phyloP scores from a whole-genome alignment of 1,140 invertebrate genomes.

The Aphaenogaster floridana region DNA sequence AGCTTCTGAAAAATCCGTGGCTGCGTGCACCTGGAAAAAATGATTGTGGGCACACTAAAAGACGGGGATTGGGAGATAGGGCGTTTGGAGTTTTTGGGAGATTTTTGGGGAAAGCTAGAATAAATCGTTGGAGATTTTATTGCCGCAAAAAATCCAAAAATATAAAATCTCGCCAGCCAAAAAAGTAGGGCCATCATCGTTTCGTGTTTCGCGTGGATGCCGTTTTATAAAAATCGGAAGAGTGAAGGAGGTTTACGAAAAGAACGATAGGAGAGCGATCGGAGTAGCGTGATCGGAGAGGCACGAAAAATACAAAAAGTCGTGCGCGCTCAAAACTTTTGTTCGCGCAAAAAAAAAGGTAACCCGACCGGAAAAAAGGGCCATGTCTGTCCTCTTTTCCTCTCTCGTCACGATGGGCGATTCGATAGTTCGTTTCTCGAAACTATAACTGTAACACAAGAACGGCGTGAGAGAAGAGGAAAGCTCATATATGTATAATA shows the following conservation, averaged over 20 bases:
- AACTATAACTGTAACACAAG: conserved; percentile 71
- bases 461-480: conserved; percentile 62
- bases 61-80: conserved; percentile 42
- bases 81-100: conserved; percentile 35
- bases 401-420: conserved; percentile 55
- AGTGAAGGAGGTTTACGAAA: conserved; percentile 58
- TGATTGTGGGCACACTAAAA: conserved; percentile 70
- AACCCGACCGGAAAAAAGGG: conserved; percentile 68
- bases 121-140: conserved; percentile 69
- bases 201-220: conserved; percentile 54
- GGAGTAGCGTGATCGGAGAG: conserved; percentile 62
- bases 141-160: conserved; percentile 86
- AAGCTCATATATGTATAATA: conserved; percentile 71
- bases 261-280: conserved; percentile 62
- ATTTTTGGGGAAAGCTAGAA: conserved; percentile 66
- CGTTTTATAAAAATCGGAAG: conserved; percentile 68
- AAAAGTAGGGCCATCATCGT: conserved; percentile 80
- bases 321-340: conserved; percentile 74
- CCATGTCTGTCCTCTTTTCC: conserved; percentile 59
- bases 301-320: conserved; percentile 67
- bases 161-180: conserved; percentile 87
- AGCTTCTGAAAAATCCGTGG: conserved; percentile 86
- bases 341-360: conserved; percentile 74
- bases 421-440: conserved; percentile 74
- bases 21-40: conserved; percentile 86